Percentiles rank a stretch among this genome's conserved stretches.
Conservation (phyloP, 2,888 invertebrate genomes). For the Pimpla rufipes region DNA sequence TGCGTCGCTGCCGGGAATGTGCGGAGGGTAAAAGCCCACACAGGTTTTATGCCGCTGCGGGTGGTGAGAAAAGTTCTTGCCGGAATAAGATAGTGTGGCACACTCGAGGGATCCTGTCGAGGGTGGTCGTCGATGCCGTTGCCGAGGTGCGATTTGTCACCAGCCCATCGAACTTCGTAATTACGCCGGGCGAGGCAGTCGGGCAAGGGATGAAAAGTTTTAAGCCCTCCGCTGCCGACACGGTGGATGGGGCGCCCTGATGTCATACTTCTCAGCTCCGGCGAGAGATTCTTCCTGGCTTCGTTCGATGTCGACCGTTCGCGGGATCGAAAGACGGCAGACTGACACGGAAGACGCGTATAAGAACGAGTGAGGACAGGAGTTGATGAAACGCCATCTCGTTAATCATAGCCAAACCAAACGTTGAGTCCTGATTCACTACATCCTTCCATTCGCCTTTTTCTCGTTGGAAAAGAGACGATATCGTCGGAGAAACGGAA, state of each 20-base stretch:
- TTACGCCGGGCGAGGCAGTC: conserved; percentile 24
- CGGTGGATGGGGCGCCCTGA: not conserved
- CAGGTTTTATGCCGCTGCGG: not conserved
- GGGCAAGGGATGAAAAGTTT: conserved; percentile 52
- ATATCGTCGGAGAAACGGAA: conserved; percentile 12
- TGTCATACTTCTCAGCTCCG: conserved; percentile 15
- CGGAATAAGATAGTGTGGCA: conserved; percentile 8
- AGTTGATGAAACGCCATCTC: conserved; percentile 31
- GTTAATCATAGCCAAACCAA: conserved; percentile 37
- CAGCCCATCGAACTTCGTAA: conserved; percentile 49
- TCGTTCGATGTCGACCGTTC: conserved; percentile 38
- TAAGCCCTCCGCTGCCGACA: conserved; percentile 30
- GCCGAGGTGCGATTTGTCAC: conserved; percentile 37
- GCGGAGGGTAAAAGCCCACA: not conserved
- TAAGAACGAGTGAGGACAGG: conserved; percentile 6
- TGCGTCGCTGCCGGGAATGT: not conserved
- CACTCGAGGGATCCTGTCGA: not conserved
- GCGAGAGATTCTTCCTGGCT: conserved; percentile 7
- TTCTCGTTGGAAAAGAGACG: conserved; percentile 15
- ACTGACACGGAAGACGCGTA: conserved; percentile 10
- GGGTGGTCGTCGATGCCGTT: conserved; percentile 10
- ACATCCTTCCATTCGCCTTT: conserved; percentile 18
- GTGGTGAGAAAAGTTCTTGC: conserved; percentile 20
- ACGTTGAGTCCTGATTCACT: conserved; percentile 16
- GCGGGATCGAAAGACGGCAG: conserved; percentile 16